Evolutionary conservation across 2,888 invertebrate species (phyloP).

Genomic region (Abrostola tripartita): DNA sequence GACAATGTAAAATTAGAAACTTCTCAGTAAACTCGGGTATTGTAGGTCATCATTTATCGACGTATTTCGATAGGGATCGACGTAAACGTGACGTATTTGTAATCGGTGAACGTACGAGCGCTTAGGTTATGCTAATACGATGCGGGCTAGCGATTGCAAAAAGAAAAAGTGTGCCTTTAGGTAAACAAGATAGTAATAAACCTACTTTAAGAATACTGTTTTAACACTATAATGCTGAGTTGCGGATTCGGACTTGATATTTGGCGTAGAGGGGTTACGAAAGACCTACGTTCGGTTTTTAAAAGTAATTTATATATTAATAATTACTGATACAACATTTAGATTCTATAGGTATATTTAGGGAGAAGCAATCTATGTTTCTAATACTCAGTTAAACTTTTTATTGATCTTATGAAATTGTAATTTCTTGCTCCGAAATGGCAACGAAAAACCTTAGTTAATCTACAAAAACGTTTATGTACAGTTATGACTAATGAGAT

Average conservation of each 20-base stretch:
- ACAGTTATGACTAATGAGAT: too few species aligned
- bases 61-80: conserved; percentile 61
- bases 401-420: too few species aligned
- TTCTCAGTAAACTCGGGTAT: conserved; percentile 9
- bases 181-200: conserved; percentile 42
- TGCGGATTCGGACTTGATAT: not conserved
- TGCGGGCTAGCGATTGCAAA: conserved; percentile 69
- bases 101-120: conserved; percentile 68
- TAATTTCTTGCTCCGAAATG: too few species aligned
- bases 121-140: conserved; percentile 63
- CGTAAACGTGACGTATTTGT: conserved; percentile 68
- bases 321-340: too few species aligned
- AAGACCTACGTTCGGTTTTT: too few species aligned
- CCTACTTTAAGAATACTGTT: conserved; percentile 43
- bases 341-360: too few species aligned
- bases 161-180: conserved; percentile 58
- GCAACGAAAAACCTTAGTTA: too few species aligned
- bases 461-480: too few species aligned
- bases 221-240: not conserved
- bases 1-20: conserved; percentile 12
- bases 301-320: too few species aligned
- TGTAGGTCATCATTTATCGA: conserved; percentile 42
- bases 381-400: too few species aligned
- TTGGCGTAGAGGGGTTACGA: too few species aligned
- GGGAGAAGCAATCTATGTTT: too few species aligned